Evolutionary conservation across 2,797 vertebrate genomes (phyloP), one percentile per base, ranked within the genome.

Genomic region (Xiphorhynchus erythropygius): DNA sequence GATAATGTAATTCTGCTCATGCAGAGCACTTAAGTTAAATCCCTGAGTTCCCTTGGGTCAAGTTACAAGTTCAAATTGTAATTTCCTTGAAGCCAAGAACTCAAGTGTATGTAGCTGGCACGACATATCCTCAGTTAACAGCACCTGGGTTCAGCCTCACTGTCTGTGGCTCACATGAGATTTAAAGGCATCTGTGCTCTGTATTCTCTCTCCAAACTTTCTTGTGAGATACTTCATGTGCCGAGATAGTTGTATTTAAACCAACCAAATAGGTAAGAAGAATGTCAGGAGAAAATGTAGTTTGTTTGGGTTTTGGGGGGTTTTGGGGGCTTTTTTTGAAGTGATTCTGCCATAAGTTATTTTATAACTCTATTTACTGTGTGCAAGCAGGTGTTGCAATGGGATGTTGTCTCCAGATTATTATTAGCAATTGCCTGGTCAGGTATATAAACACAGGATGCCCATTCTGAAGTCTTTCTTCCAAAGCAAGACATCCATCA

Each of bases 151-250:
- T 76, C 30, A 55, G 28, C 9, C 17, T 13, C 1, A 0, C 21
- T 5, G 8, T 74, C 44, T 0, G 1, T 56, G 47, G n/a, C 33
- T 89, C 49, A 33, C 0, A 0, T 0, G 0, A 64, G 7, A 6
- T 6, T 85, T 77, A 46, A 80, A 41, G 63, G 7, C 17, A 37
- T 74, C 52, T 64, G 4, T 74, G 13, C 62, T 55, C 55, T 82
- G 6, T 60, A 11, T 42, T 84, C 16, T 55, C 37, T 69, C 69
- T 28, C 18, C 27, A 87, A 74, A 9, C 10, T 33, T 87, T 62
- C 76, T 86, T 41, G 12, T 24, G 13, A 59, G 32, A 22, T 52
- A 17, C 18, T 53, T 53, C 18, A 53, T 32, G 18, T 53, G 11
- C 52, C 3, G 11, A 53, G 52, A 53, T 32, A 19, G 30, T 53